A percentile compares a stretch with the other conserved stretches of the same genome.
Evolutionary conservation across 2,888 invertebrate species (phyloP).

Genomic region (Catocala fraxini): DNA sequence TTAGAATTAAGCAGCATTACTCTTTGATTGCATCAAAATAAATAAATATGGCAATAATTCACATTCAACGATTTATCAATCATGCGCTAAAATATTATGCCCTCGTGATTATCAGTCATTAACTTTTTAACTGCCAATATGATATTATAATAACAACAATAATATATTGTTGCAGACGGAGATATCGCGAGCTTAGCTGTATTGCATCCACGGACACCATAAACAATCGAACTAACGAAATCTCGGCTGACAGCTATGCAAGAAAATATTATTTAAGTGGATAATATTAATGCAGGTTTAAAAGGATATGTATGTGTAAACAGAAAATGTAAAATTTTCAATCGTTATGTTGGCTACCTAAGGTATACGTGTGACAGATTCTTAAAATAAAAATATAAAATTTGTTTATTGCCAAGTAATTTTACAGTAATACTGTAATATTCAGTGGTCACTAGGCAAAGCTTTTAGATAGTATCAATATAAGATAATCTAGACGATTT

Average conservation of each 20-base stretch:
- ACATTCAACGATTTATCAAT: background rate
- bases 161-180: conserved; percentile 39
- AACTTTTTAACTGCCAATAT: background rate
- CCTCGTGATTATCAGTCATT: background rate
- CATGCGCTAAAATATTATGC: background rate
- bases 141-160: conserved; percentile 23
- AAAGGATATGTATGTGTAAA: background rate
- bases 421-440: no score
- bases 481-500: no score
- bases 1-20: no score
- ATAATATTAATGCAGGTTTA: conserved; percentile 21
- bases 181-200: conserved; percentile 24
- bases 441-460: no score
- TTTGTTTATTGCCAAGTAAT: no score
- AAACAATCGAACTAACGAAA: conserved; percentile 1
- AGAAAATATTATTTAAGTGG: conserved; percentile 5
- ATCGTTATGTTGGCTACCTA: no score
- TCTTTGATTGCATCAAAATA: no score
- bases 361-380: no score
- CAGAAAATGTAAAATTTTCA: no score
- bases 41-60: no score
- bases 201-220: conserved; percentile 7
- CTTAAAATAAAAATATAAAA: no score
- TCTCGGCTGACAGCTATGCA: conserved; percentile 8
- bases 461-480: no score